Evolutionary conservation across 1,140 invertebrate species (phyloP), one percentile per base, ranked within the genome.

Genomic region (Heliothis virescens): DNA sequence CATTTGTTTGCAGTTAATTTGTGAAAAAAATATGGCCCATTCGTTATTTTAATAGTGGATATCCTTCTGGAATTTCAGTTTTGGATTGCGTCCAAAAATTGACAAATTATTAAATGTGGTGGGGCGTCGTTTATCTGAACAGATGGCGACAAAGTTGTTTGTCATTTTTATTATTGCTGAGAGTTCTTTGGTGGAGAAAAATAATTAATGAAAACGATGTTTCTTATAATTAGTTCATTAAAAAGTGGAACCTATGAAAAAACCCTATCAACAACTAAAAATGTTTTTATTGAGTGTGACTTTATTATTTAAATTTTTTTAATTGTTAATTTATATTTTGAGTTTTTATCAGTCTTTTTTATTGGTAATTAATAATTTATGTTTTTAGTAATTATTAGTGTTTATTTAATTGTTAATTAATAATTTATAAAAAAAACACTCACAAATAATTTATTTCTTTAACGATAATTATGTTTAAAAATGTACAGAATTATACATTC

Each of bases 11-110:
- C 21, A 60, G 57, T 60, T 60, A 71, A 71, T 71, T 71, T 53
- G 67, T 75, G 21, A 29, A 63, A 63, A 59, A 55, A 13, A 12
- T 0, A 16, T 18, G 13, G 50, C 60, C 34, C 52, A 34, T 18
- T 53, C 5, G 59, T 1, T 11, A 12, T 10, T 34, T 76, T 76
- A 65, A 65, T 50, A 15, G 50, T 12, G 47, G 7, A 18, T 76
- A 16, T 63, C 74, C 74, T 29, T 76, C 53, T 10, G 29, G n/a
- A 50, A 41, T 48, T 53, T 76, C 53, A 10, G 1, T 34, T 52
- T 63, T 76, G 74, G 74, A 50, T 34, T 1, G 3, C 41, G 16
- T 50, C 74, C 74, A 76, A 21, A 65, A 16, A 76, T 53, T 76
- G 74, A 76, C 50, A 65, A 53, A 76, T 76, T 52, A 65, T 76